A percentile compares a stretch with the other conserved stretches of the same genome.
Conservation (phyloP, 2,797 vertebrate species). For the Galagoides demidoff region DNA sequence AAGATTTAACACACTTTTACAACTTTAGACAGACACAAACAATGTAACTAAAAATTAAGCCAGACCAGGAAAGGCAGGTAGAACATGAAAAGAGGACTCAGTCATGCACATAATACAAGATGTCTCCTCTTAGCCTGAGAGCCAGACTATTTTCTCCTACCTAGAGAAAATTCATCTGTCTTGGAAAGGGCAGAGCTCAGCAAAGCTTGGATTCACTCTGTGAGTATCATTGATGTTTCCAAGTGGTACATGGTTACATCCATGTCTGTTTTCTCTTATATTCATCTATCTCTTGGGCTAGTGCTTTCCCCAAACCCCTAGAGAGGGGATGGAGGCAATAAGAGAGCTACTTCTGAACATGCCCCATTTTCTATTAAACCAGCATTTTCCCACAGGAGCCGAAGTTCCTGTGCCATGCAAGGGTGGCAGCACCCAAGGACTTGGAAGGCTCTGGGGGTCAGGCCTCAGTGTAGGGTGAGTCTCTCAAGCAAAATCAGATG, state of each 20-base stretch:
- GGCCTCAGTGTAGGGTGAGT: background rate
- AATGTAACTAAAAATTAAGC: background rate
- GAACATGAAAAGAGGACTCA: background rate
- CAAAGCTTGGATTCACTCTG: background rate
- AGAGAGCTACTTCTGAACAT: background rate
- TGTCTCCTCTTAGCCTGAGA: background rate
- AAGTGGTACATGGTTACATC: background rate
- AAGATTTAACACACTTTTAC: background rate
- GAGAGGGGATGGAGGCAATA: background rate
- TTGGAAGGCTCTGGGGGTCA: background rate
- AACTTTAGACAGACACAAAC: background rate
- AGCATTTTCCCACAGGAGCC: background rate
- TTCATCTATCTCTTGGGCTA: background rate
- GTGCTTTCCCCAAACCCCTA: fast-evolving
- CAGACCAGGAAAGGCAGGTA: background rate
- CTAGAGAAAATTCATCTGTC: background rate
- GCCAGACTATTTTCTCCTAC: background rate
- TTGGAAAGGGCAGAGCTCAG: background rate
- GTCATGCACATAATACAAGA: background rate
- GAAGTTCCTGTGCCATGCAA: background rate
- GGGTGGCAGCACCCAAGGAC: background rate
- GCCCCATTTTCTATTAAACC: background rate
- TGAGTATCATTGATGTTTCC: background rate
- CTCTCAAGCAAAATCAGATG: background rate
- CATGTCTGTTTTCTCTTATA: background rate